Percentiles rank a stretch among this genome's conserved stretches.
phyloP scores from a whole-genome alignment of 2,113 vertebrate species.

The Equus przewalskii region DNA sequence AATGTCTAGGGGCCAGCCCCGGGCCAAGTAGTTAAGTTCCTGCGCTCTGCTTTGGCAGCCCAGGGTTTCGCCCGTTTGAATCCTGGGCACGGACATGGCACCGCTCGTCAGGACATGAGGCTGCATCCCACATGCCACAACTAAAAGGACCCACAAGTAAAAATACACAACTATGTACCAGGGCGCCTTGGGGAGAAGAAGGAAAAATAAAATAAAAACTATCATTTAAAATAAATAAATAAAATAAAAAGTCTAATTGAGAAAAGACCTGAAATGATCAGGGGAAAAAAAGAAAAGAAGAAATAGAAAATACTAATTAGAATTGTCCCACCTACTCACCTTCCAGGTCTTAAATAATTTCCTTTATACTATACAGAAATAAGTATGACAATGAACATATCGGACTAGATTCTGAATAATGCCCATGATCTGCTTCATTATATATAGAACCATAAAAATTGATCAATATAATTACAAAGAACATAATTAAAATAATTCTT shows the following conservation, averaged over 20 bases:
- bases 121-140: no score
- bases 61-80: no score
- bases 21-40: no score
- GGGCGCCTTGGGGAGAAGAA: no score
- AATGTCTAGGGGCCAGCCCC: neutral
- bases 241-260: neutral
- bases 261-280: constrained; percentile 24
- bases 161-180: no score
- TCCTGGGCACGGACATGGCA: no score
- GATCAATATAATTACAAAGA: constrained; percentile 4
- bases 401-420: constrained; percentile 54
- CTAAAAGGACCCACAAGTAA: no score
- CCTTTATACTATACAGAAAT: neutral
- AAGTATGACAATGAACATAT: neutral
- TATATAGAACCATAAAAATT: constrained; percentile 32
- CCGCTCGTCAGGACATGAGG: no score
- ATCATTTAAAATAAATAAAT: no score
- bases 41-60: no score
- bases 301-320: neutral
- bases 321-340: neutral
- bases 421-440: neutral
- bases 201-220: no score
- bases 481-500: constrained; percentile 44
- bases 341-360: constrained; percentile 38
- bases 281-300: neutral